phyloP scores from a whole-genome alignment of 2,888 invertebrate genomes.

The Leistus spinibarbis region DNA sequence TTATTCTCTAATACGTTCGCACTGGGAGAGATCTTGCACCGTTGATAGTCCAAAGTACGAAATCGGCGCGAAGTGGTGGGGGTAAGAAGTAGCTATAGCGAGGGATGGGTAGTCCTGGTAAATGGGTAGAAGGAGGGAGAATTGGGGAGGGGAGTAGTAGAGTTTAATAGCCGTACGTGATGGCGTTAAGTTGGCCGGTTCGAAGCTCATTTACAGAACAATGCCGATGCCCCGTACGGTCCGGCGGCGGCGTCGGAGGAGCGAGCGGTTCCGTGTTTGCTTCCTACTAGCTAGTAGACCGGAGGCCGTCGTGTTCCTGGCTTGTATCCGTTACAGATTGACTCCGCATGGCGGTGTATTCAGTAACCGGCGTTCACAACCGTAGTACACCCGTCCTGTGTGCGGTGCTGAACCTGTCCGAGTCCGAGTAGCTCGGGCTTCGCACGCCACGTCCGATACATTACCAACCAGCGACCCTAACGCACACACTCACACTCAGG shows the following conservation, averaged over 20 bases:
- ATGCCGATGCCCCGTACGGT: conserved; percentile 27
- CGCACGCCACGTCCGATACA: background rate
- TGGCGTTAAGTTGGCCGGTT: conserved; percentile 37
- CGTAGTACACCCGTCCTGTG: background rate
- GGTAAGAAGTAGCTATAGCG: background rate
- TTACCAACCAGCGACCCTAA: background rate
- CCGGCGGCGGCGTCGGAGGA: background rate
- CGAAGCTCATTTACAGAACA: conserved; percentile 38
- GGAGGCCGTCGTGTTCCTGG: conserved; percentile 26
- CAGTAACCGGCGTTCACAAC: background rate
- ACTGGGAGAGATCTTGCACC: background rate
- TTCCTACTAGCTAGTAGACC: conserved; percentile 20
- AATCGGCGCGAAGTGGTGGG: background rate
- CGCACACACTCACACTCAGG: background rate
- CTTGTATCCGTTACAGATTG: conserved; percentile 39
- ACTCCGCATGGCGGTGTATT: conserved; percentile 12
- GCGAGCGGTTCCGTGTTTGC: conserved; percentile 2
- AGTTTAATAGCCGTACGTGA: conserved; percentile 39
- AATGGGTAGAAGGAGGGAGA: background rate
- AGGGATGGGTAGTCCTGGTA: background rate
- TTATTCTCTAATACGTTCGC: background rate
- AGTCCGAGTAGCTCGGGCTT: background rate
- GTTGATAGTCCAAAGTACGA: background rate
- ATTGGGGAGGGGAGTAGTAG: conserved; percentile 1
- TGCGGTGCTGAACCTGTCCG: conserved; percentile 1